Evolutionary conservation across 2,888 invertebrate species (phyloP), one percentile per base, ranked within the genome.

Genomic region (Camptogramma bilineatum): DNA sequence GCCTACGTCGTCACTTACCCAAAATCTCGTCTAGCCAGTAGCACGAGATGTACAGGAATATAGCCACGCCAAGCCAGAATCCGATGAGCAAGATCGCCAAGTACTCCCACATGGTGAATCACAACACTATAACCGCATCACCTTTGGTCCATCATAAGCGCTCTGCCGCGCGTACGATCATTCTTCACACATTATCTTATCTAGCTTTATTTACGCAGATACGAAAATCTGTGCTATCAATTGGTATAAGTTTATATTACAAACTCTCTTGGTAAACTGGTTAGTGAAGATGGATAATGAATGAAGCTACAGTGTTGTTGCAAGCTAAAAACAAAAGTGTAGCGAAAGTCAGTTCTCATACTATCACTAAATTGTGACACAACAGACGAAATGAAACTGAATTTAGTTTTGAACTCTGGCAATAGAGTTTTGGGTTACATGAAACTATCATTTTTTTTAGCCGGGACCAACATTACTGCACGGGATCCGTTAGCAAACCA

Each of bases 11-110:
- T 8, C 28, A 90, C 95, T 95, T 85, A 95, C 95, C 95, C 76
- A 95, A 90, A 66, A 94, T 90, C 77, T 94, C 95, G 76, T 95
- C 95, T 52, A 95, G 87, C 87, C 94, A 89, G 78, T 94, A 94
- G 77, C 90, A 94, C 79, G 93, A 91, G 71, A 94, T 83, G 76
- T 93, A 94, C 53, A 93, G 83, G 77, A 94, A 88, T 70, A 91
- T 87, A 80, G 93, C 93, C 54, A 93, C 87, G 52, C 93, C 93
- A 17, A 93, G 85, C 93, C 93, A 94, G 68, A 93, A 93, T 46
- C 93, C 93, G 64, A 90, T 80, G 51, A 93, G 83, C 69, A 93
- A 78, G 28, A 91, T 87, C 19, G 87, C 85, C 10, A 94, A 77
- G 71, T 93, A 93, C 67, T 86, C 91, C 90, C 87, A 89, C 93